Evolutionary conservation across 1,140 invertebrate species (phyloP), one percentile per base, ranked within the genome.

Genomic region (Cyrtorhinus lividipennis): DNA sequence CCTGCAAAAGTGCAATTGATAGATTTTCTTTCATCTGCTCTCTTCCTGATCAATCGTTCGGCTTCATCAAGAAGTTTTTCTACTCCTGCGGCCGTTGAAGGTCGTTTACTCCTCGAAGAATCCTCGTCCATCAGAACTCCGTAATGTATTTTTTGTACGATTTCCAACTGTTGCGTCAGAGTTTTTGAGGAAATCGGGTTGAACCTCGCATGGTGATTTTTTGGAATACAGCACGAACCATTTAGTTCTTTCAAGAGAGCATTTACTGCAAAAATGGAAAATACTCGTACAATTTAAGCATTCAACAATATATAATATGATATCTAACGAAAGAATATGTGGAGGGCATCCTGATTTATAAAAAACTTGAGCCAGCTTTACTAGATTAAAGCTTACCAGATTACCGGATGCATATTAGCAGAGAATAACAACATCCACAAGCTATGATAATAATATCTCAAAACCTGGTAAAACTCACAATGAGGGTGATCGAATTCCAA

Each of bases 1-100:
- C 69, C 73, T 27, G 86, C 87, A 72, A 89, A 92, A 75, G 85
- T 84, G 73, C 90, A 93, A 58, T 15, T 20, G 3, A 13, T 22
- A 5, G 48, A 53, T 22, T 10, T 10, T 44, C 38, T 53, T 53
- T 53, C 48, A 5, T 10, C 48, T 5, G 8, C 48, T 5, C 48
- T 10, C 20, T 53, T 53, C 20, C 20, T 53, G 48, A 10, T 10
- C 5, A 8, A 8, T 20, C 20, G 5, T 22, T 53, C 48, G 5
- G 48, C 48, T 53, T 53, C 48, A 5, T 53, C 3, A 5, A 13
- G 10, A 5, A 53, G 10, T 53, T 20, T 10, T 20, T 53, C 48
- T 5, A 15, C 20, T 20, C 20, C 20, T 20, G 10, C 48, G 8
- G 48, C 12, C 10, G 48, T 53, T 10, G 48, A 10, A 20, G 48